Evolutionary conservation across 2,113 vertebrate genomes (phyloP).

Genomic region (western clawed frog (Xenopus tropicalis)): UCB_Xtro_10.0 CM004450.2:96993501-96994000

Average conservation of each 20-base stretch:
- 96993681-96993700: slow-evolving; percentile 48
- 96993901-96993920: no score
- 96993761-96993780: slow-evolving; percentile 17
- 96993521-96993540: slow-evolving; percentile 56
- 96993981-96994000: no score
- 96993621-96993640: slow-evolving; percentile 60
- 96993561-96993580: slow-evolving; percentile 58
- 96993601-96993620: slow-evolving; percentile 62
- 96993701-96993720: slow-evolving; percentile 48
- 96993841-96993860: neutral
- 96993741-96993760: slow-evolving; percentile 22
- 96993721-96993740: slow-evolving; percentile 33
- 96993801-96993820: slow-evolving; percentile 7
- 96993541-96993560: slow-evolving; percentile 47
- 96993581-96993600: slow-evolving; percentile 53
- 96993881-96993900: no score
- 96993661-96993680: slow-evolving; percentile 52
- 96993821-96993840: neutral
- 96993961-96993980: no score
- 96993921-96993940: no score
- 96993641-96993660: slow-evolving; percentile 53
- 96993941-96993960: no score
- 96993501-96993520: slow-evolving; percentile 55
- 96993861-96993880: neutral
- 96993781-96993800: slow-evolving; percentile 19